phyloP scores from a whole-genome alignment of 2,888 invertebrate species.

The Vesta saturnalis region DNA sequence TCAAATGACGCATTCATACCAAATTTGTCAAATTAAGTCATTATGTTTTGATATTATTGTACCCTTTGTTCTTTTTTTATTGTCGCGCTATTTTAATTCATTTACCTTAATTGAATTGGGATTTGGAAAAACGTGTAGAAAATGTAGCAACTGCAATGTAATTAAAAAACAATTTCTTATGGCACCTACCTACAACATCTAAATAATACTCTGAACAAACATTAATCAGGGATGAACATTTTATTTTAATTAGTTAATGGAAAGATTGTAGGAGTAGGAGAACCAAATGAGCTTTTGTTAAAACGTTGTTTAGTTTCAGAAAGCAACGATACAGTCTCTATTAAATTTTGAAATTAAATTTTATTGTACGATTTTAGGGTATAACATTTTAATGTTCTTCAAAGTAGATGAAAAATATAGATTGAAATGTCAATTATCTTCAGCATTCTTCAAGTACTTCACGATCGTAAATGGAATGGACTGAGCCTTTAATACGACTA shows the following conservation, averaged over 20 bases:
- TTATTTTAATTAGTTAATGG: conserved; percentile 57
- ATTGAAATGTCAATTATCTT: too few relatives aligned
- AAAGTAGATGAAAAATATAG: too few relatives aligned
- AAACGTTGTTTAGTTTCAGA: not conserved
- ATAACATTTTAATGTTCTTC: not conserved
- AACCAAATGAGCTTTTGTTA: conserved; percentile 26
- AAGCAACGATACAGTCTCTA: not conserved
- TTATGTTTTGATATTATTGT: not conserved
- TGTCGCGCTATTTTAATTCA: too few relatives aligned
- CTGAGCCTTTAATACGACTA: too few relatives aligned
- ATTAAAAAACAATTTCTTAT: conserved; percentile 30
- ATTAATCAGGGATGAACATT: conserved; percentile 52
- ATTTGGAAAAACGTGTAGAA: not conserved
- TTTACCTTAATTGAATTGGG: too few relatives aligned
- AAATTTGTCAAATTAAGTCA: conserved; percentile 1
- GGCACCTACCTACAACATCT: conserved; percentile 17
- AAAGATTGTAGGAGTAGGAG: conserved; percentile 32
- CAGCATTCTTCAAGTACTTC: too few relatives aligned
- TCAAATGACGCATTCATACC: not conserved
- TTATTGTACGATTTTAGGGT: not conserved
- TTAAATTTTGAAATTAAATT: not conserved
- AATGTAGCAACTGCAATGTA: not conserved
- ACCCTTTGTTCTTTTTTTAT: too few relatives aligned
- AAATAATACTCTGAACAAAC: conserved; percentile 31
- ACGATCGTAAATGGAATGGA: too few relatives aligned